These are phyloP conservation scores for Garra rufa DNA, from an alignment of 2,113 vertebrate genomes.

Conservation along the genomic window DNA sequence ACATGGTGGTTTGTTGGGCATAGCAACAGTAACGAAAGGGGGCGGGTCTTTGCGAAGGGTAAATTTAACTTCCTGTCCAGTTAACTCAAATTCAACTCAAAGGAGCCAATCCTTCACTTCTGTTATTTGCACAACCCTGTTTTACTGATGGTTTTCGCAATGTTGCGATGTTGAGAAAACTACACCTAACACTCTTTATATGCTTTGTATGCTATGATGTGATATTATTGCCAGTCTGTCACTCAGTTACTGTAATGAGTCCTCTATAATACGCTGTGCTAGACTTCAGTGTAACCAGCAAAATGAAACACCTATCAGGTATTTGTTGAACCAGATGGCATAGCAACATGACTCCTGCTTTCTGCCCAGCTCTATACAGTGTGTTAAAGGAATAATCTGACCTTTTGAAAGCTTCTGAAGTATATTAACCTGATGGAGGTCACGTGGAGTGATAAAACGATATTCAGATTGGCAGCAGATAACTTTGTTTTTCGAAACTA, in stretches of 20 bases:
- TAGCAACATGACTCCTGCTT: conserved; percentile 54
- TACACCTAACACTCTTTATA: not conserved
- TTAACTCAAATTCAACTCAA: no score
- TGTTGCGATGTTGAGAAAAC: not conserved
- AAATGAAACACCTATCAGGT: conserved; percentile 56
- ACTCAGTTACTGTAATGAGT: conserved; percentile 12
- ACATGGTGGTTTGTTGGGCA: no score
- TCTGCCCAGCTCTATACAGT: conserved; percentile 39
- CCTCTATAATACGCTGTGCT: conserved; percentile 11
- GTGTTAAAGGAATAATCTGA: conserved; percentile 37
- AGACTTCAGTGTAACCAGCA: conserved; percentile 34
- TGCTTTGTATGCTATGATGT: not conserved
- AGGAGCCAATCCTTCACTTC: not conserved
- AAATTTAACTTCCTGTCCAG: no score
- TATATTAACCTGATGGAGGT: conserved; percentile 52
- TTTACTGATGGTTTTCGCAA: not conserved
- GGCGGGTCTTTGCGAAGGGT: no score
- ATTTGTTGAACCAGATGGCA: conserved; percentile 54
- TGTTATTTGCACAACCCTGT: not conserved
- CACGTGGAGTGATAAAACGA: conserved; percentile 29
- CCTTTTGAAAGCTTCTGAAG: conserved; percentile 44
- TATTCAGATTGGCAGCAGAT: conserved; percentile 21
- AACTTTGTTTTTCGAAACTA: conserved; percentile 20
- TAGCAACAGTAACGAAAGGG: no score
- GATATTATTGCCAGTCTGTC: not conserved